Evolutionary conservation across 2,113 vertebrate species (phyloP).

Genomic region (Bubo bubo): DNA sequence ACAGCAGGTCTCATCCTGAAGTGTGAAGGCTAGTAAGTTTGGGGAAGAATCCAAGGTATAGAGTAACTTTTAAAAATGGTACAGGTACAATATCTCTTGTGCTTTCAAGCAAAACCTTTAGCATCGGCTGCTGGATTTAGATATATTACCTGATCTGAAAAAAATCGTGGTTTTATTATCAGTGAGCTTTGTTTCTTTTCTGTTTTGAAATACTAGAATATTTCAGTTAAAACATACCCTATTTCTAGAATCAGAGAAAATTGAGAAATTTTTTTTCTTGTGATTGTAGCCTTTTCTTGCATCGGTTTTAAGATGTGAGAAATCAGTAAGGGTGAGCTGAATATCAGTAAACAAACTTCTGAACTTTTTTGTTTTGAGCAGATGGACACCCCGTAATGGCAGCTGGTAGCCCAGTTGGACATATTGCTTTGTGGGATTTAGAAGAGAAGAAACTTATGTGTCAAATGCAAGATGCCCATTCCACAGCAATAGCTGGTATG

Average conservation of each 20-base stretch:
- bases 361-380: conserved; percentile 44
- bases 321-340: neutral
- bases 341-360: neutral
- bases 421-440: conserved; percentile 95
- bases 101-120: neutral
- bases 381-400: conserved; percentile 92
- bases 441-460: conserved; percentile 86
- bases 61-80: neutral
- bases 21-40: neutral
- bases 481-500: conserved; percentile 85
- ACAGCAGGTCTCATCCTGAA: neutral
- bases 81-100: neutral
- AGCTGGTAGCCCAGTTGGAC: conserved; percentile 89
- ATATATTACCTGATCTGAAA: neutral
- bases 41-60: neutral
- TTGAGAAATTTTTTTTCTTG: neutral
- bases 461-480: conserved; percentile 90
- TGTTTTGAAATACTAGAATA: neutral
- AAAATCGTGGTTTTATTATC: neutral
- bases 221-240: neutral
- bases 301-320: neutral
- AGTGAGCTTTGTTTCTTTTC: neutral
- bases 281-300: neutral
- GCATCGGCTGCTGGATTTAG: neutral
- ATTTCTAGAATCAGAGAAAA: neutral